phyloP scores from a whole-genome alignment of 2,797 vertebrate species.

The Epinephelus coioides region DNA sequence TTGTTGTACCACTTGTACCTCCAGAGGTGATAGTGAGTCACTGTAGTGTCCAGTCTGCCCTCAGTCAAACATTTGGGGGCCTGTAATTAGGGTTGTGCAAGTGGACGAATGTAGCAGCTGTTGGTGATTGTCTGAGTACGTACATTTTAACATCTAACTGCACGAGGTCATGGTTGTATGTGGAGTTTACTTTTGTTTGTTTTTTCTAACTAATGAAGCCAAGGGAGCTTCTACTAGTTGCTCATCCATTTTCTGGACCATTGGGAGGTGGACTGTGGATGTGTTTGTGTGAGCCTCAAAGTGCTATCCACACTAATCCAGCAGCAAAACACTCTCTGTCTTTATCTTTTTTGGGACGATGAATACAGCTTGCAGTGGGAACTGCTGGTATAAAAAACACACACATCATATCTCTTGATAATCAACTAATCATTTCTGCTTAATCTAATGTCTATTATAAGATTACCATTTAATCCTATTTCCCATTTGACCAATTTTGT shows the following conservation, averaged over 20 bases:
- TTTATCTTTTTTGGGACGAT: neutral
- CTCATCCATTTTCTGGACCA: neutral
- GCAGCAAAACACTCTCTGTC: neutral
- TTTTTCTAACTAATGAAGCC: no score
- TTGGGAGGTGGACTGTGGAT: constrained; percentile 1
- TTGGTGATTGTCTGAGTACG: no score
- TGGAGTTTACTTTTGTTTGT: no score
- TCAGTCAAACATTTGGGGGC: no score
- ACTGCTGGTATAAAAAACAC: neutral
- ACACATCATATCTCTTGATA: neutral
- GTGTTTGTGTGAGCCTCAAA: constrained; percentile 3
- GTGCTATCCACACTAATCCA: constrained; percentile 4
- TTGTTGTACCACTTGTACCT: no score
- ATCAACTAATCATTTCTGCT: neutral
- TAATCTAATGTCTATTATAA: neutral
- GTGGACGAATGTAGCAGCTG: no score
- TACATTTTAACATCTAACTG: no score
- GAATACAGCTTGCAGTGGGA: no score
- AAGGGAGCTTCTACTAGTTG: neutral
- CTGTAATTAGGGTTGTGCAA: no score
- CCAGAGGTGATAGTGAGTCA: no score
- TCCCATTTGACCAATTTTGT: neutral
- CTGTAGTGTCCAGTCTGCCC: no score
- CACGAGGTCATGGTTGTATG: no score
- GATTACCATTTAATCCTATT: neutral